Evolutionary conservation across 2,113 vertebrate genomes (phyloP).

Genomic region (Tenrec ecaudatus): DNA sequence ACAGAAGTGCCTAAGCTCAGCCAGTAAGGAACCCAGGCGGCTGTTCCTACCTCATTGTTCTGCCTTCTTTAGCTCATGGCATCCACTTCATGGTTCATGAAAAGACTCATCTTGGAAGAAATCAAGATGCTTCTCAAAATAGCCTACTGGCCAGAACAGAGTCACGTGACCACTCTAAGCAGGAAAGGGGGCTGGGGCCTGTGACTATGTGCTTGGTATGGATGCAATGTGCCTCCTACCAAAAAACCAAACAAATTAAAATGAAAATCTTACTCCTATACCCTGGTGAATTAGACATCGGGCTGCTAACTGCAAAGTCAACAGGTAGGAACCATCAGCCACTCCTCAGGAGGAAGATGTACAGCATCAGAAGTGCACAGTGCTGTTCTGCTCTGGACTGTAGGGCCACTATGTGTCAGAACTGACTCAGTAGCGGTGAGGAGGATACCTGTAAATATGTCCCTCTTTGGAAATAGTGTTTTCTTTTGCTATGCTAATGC

Average conservation of each 20-base stretch:
- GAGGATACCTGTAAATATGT: neutral
- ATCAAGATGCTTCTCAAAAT: neutral
- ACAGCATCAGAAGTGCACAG: no score
- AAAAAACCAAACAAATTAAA: no score
- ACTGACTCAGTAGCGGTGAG: no score
- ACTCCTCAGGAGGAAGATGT: no score
- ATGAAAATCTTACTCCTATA: neutral
- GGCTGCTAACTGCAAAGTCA: no score
- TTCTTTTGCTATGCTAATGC: neutral
- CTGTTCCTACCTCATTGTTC: neutral
- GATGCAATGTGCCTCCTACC: neutral
- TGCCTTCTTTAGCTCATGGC: neutral
- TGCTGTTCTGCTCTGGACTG: no score
- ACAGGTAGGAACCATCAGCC: no score
- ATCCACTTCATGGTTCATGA: neutral
- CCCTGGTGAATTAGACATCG: no score
- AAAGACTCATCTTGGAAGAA: neutral
- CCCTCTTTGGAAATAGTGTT: neutral
- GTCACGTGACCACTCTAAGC: neutral
- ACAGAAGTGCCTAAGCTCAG: no score
- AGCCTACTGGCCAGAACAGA: neutral
- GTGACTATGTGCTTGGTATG: neutral
- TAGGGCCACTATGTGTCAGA: no score
- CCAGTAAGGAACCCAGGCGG: neutral
- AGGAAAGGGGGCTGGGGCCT: neutral